These are phyloP conservation scores for Alosa alosa DNA, from an alignment of 2,113 vertebrate genomes.

Conservation along the genomic window DNA sequence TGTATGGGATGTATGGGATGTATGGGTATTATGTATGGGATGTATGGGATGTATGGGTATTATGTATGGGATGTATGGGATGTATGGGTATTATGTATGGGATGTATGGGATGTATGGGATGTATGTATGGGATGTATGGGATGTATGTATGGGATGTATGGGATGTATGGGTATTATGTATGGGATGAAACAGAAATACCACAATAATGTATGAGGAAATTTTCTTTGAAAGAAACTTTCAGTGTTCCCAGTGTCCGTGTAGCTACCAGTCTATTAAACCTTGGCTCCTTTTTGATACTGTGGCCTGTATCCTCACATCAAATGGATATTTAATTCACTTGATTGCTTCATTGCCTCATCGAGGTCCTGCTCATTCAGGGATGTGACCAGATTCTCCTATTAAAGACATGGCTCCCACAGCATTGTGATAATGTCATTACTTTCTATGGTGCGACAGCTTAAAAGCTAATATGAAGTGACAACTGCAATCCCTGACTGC, in stretches of 20 bases:
- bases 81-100: too few relatives aligned
- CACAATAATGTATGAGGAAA: neutral
- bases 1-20: too few relatives aligned
- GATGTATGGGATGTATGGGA: neutral
- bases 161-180: too few relatives aligned
- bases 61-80: neutral
- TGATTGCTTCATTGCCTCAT: conserved; percentile 7
- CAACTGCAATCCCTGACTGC: conserved; percentile 22
- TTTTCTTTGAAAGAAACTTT: neutral
- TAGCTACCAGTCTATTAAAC: neutral
- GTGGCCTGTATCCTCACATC: neutral
- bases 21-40: neutral
- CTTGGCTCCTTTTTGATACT: neutral
- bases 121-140: neutral
- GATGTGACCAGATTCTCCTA: neutral
- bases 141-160: neutral
- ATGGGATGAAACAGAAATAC: neutral
- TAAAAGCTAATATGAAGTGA: conserved; percentile 30
- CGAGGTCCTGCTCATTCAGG: neutral
- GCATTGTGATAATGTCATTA: conserved; percentile 42
- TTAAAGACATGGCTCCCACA: neutral
- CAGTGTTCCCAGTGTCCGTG: neutral
- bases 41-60: neutral
- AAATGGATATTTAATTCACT: conserved; percentile 12
- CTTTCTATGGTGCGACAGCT: neutral